phyloP scores from a whole-genome alignment of 2,113 vertebrate genomes.

The Oryzias celebensis region DNA sequence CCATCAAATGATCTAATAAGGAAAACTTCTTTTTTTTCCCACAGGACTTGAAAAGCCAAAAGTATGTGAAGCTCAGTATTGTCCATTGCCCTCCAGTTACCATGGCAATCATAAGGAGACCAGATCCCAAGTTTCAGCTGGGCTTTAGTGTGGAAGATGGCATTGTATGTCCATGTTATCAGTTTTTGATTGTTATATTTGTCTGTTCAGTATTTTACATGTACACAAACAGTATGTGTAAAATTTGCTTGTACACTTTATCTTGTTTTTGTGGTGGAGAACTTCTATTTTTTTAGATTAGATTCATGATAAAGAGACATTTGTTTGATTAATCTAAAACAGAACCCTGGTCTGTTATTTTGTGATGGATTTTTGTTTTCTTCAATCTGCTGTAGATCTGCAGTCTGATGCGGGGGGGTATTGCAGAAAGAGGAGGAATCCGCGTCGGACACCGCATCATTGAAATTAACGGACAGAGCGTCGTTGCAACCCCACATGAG shows the following conservation, averaged over 20 bases:
- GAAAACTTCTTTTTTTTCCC: background rate
- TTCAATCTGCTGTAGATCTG: constrained; percentile 81
- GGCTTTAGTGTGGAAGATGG: constrained; percentile 97
- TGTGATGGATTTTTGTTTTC: background rate
- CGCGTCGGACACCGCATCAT: constrained; percentile 96
- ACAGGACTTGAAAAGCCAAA: constrained; percentile 88
- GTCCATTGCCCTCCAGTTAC: constrained; percentile 95
- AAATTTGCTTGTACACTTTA: no score
- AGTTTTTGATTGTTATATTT: rapidly evolving
- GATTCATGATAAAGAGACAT: background rate
- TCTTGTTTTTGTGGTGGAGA: background rate
- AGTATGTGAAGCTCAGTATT: constrained; percentile 85
- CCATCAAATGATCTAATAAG: no score
- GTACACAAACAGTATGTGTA: background rate
- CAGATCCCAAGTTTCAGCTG: constrained; percentile 87
- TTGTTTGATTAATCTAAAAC: background rate
- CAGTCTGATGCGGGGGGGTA: constrained; percentile 93
- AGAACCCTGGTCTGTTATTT: background rate
- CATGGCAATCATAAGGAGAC: constrained; percentile 89
- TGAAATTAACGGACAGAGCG: constrained; percentile 95
- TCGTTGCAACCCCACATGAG: constrained; percentile 88
- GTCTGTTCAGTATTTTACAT: background rate
- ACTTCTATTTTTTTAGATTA: background rate
- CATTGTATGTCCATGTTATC: constrained; percentile 79
- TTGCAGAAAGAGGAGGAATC: constrained; percentile 91